Conservation (phyloP, 2,888 invertebrate species). For the Zaprionus lineosus region DNA sequence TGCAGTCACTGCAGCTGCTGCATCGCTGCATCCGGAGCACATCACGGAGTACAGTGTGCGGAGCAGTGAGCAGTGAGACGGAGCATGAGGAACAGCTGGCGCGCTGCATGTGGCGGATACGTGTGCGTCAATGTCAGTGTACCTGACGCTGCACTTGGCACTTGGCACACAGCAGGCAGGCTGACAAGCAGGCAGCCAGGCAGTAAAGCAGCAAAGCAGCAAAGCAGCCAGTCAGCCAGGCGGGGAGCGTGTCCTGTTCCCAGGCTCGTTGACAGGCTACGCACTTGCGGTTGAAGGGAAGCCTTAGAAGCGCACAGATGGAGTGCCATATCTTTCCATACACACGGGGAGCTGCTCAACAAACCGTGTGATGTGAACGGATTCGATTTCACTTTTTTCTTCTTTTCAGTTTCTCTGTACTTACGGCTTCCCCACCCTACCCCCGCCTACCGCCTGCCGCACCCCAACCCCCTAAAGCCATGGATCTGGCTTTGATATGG, state of each 20-base stretch:
- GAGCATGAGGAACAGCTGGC: too few relatives aligned
- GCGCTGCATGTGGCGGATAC: conserved; percentile 12
- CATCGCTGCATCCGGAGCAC: too few relatives aligned
- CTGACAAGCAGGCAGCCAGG: conserved; percentile 42
- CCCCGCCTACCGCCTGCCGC: too few relatives aligned
- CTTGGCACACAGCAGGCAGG: conserved; percentile 23
- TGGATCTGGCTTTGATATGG: conserved; percentile 16
- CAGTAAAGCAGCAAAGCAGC: conserved; percentile 2
- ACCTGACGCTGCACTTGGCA: conserved; percentile 61
- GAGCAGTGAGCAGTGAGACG: too few relatives aligned
- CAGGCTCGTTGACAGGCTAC: conserved; percentile 45
- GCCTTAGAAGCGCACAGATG: conserved; percentile 55
- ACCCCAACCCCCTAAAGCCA: conserved; percentile 1
- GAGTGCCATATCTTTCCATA: conserved; percentile 37
- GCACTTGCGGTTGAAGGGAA: conserved; percentile 62
- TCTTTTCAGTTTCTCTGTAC: not conserved
- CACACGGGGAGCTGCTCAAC: conserved; percentile 36
- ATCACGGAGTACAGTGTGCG: too few relatives aligned
- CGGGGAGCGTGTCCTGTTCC: conserved; percentile 14
- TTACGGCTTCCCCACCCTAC: too few relatives aligned
- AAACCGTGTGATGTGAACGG: conserved; percentile 63
- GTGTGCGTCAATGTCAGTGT: conserved; percentile 69
- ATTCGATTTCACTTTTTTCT: conserved; percentile 70
- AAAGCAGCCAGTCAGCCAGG: conserved; percentile 1
- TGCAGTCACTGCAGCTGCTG: conserved; percentile 10